These are phyloP conservation scores for Acipenser ruthenus DNA, from an alignment of 2,797 vertebrate genomes.

Conservation along the genomic window DNA sequence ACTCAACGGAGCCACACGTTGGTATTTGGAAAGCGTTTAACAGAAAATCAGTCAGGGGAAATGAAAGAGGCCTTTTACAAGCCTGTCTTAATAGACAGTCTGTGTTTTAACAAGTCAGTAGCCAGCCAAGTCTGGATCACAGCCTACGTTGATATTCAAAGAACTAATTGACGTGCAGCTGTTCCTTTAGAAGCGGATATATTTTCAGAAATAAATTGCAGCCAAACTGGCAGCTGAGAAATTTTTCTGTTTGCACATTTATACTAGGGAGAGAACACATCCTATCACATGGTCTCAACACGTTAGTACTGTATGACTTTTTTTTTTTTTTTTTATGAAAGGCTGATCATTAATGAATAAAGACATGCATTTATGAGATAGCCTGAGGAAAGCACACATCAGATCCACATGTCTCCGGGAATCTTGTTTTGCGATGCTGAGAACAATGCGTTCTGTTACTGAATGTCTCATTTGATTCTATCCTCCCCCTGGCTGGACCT, in stretches of 20 bases:
- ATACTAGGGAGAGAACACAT: background rate
- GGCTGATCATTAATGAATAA: no score
- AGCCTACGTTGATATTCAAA: background rate
- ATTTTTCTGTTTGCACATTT: constrained; percentile 15
- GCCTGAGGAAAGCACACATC: no score
- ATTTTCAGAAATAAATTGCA: background rate
- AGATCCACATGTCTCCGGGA: no score
- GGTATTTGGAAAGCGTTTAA: no score
- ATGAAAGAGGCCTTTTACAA: constrained; percentile 21
- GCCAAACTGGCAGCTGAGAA: constrained; percentile 32
- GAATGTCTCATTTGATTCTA: constrained; percentile 40
- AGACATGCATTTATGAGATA: no score
- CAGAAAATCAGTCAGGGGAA: background rate
- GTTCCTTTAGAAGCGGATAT: background rate
- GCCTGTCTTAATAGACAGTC: constrained; percentile 16
- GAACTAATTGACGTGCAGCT: background rate
- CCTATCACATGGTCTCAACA: constrained; percentile 4
- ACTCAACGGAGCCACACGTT: no score
- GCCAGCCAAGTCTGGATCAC: no score
- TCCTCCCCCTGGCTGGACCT: constrained; percentile 25
- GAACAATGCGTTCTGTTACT: constrained; percentile 14
- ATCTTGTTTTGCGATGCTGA: background rate
- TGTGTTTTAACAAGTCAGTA: constrained; percentile 4
- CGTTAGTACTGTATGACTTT: background rate
- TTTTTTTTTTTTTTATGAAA: no score